Conservation (phyloP, 2,888 invertebrate species). For the Stenolophus ochropezus region DNA sequence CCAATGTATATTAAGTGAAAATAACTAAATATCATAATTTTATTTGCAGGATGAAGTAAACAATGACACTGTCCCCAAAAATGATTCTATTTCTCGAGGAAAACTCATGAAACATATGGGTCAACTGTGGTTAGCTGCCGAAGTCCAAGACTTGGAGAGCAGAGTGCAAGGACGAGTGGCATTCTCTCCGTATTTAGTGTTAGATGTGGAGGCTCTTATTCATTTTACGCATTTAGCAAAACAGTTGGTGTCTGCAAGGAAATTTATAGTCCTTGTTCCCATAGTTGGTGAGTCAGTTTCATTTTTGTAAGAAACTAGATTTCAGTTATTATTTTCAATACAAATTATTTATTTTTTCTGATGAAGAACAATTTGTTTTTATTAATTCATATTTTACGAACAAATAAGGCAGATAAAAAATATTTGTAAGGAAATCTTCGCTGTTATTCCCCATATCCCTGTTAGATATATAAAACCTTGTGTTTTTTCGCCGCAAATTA, state of each 20-base stretch:
- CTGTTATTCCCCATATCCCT: no score
- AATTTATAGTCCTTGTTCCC: conserved; percentile 92
- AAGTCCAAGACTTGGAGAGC: conserved; percentile 89
- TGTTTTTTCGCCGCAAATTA: no score
- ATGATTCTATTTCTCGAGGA: conserved; percentile 63
- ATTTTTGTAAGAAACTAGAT: background rate
- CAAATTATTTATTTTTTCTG: no score
- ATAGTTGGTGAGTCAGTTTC: conserved; percentile 81
- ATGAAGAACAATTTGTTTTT: no score
- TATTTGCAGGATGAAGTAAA: conserved; percentile 16
- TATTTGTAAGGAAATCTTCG: no score
- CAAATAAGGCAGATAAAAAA: no score
- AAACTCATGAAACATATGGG: conserved; percentile 88
- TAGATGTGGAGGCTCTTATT: conserved; percentile 88
- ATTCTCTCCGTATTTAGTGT: conserved; percentile 90
- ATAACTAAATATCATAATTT: no score
- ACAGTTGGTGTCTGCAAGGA: conserved; percentile 86
- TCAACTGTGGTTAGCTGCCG: conserved; percentile 90
- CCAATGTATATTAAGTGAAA: no score
- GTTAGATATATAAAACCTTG: no score
- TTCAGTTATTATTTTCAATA: background rate
- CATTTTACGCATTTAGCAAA: conserved; percentile 86
- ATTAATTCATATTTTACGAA: no score
- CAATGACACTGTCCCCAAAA: conserved; percentile 58
- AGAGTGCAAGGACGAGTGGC: conserved; percentile 77